These are phyloP conservation scores for Ailuropoda melanoleuca DNA, from an alignment of 2,113 vertebrate genomes.

Conservation along the genomic window DNA sequence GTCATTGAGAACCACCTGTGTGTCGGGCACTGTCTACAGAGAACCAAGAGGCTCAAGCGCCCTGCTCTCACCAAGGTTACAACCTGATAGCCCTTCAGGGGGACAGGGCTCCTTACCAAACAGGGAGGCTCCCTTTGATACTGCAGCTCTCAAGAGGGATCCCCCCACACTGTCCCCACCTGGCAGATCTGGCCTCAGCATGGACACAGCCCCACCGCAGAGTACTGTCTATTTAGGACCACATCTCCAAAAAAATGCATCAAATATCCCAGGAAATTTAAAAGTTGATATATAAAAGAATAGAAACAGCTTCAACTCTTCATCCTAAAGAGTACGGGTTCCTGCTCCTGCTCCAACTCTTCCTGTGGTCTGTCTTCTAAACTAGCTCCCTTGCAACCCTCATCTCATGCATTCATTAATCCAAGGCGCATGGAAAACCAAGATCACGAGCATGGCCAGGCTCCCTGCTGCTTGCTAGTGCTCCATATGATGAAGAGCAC, in stretches of 20 bases:
- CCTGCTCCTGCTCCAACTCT: not conserved
- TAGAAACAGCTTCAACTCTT: not conserved
- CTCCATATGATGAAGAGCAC: not conserved
- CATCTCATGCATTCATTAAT: not conserved
- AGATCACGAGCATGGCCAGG: not conserved
- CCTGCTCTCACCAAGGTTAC: not conserved
- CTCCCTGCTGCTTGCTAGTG: not conserved
- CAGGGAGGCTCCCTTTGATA: too few relatives aligned
- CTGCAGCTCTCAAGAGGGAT: too few relatives aligned
- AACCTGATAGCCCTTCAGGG: not conserved
- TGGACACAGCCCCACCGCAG: not conserved
- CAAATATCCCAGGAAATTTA: not conserved
- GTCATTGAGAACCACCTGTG: not conserved
- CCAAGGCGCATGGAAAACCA: not conserved
- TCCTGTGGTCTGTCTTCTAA: not conserved
- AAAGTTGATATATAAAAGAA: not conserved
- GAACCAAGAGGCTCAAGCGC: not conserved
- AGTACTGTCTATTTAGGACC: not conserved
- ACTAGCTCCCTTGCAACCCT: not conserved
- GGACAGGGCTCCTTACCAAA: not conserved
- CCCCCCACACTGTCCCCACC: fast-evolving
- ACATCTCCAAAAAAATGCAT: not conserved
- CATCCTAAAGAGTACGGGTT: not conserved
- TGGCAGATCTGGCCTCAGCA: not conserved
- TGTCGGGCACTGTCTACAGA: not conserved